phyloP scores from a whole-genome alignment of 92 coral and sea anemone species.

The Epizoanthus rinbou region DNA sequence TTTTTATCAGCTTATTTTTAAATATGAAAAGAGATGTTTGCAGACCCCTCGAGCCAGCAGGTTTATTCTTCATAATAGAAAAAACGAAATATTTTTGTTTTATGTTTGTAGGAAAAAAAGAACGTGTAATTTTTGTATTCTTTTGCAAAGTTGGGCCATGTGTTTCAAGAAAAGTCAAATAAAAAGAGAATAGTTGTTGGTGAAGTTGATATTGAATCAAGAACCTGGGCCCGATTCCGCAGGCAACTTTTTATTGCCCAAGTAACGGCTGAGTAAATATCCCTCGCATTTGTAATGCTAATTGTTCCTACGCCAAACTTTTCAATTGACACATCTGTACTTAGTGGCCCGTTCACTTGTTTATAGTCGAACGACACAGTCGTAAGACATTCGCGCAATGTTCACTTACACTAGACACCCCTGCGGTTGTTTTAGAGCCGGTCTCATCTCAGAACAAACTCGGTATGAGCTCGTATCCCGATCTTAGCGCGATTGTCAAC shows the following conservation, averaged over 20 bases:
- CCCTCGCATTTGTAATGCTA: conserved; percentile 18
- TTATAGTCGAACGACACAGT: background rate
- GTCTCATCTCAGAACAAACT: background rate
- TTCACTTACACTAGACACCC: background rate
- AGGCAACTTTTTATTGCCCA: conserved; percentile 8
- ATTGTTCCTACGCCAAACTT: background rate
- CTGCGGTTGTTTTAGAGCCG: background rate
- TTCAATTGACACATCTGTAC: conserved; percentile 27
- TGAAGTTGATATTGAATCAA: background rate
- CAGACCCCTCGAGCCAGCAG: too few species aligned
- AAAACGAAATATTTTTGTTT: too few species aligned
- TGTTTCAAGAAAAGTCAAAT: background rate
- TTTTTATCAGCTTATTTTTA: too few species aligned
- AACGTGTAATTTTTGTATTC: too few species aligned
- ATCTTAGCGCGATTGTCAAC: too few species aligned
- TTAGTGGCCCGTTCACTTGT: conserved; percentile 4
- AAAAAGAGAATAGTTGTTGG: background rate
- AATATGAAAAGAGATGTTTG: too few species aligned
- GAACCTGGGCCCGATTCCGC: conserved; percentile 9
- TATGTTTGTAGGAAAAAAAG: too few species aligned
- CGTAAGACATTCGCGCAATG: background rate
- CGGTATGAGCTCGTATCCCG: too few species aligned
- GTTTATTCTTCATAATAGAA: too few species aligned
- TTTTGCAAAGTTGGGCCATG: too few species aligned
- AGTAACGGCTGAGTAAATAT: conserved; percentile 37